Conservation (phyloP, 2,888 invertebrate species). For the Athalia rosae region DNA sequence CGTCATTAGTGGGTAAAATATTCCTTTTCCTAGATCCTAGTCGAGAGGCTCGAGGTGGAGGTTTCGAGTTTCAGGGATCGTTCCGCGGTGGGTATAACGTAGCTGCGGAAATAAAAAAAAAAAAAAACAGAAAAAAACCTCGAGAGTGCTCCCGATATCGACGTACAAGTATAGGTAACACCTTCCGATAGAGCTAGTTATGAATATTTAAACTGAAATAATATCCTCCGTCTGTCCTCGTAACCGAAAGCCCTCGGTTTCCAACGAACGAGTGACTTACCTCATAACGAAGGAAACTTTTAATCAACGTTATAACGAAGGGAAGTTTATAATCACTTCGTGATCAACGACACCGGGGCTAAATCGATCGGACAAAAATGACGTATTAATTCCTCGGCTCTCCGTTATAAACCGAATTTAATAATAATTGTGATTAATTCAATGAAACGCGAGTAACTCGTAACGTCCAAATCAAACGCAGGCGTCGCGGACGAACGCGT, state of each 20-base stretch:
- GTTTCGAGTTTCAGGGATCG: neutral
- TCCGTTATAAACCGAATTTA: no score
- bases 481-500: no score
- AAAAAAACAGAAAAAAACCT: no score
- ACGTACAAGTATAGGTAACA: neutral
- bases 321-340: neutral
- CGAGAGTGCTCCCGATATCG: neutral
- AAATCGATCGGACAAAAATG: neutral
- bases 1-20: constrained; percentile 10
- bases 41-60: neutral
- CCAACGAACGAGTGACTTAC: neutral
- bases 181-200: neutral
- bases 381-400: constrained; percentile 2
- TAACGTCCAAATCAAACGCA: no score
- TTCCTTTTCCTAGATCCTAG: neutral
- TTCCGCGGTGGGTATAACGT: neutral
- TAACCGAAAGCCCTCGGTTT: neutral
- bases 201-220: constrained; percentile 21
- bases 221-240: neutral
- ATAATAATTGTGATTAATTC: no score
- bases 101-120: no score
- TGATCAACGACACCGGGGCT: neutral
- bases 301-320: neutral
- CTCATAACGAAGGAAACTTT: constrained; percentile 1
- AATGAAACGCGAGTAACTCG: no score